Base-by-base conservation (phyloP, 2,113 vertebrate species). In the Sakesphorus luctuosus region DNA sequence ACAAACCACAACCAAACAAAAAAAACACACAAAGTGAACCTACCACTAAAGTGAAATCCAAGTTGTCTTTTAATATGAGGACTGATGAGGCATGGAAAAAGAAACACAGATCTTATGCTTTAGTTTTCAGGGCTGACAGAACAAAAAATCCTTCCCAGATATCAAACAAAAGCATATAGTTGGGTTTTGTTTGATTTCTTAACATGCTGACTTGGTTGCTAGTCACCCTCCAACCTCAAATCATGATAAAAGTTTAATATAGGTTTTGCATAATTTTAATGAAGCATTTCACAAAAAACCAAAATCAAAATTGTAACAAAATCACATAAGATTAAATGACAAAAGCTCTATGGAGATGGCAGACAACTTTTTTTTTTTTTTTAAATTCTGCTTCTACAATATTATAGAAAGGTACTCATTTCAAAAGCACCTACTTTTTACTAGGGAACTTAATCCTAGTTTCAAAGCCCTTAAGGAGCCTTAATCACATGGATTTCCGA, bases 401-500 rank as follows among this genome's bases (percentile, higher is more conserved):
- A 50, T 58, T 46, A 46, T 19, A 50, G 59, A 29, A 84, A 77
- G 28, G 46, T 53, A 28, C 15, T 33, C 8, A 59, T 84, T 84
- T 94, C 33, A 67, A 36, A 84, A 81, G 33, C 26, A 91, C 11
- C 13, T 46, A 10, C 17, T 74, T 94, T 86, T 89, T 81, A 33
- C 68, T 40, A 50, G 50, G 73, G 59, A 81, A 71, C 59, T 71
- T 92, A 80, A 91, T 77, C 50, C 68, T 91, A 11, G 25, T 82
- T 89, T 92, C 28, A 40, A 73, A 90, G 18, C 21, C 65, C 21
- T 71, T 81, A 53, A 74, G 29, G 59, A 58, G 18, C 50, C 43
- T 87, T 77, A 86, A 69, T 75, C 47, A 80, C 87, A 76, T 33
- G 73, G 80, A 81, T 92, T 94, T 94, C 89, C 80, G 50, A 18